phyloP scores from a whole-genome alignment of 1,140 invertebrate genomes.

The Drosophila nebulosa region DNA sequence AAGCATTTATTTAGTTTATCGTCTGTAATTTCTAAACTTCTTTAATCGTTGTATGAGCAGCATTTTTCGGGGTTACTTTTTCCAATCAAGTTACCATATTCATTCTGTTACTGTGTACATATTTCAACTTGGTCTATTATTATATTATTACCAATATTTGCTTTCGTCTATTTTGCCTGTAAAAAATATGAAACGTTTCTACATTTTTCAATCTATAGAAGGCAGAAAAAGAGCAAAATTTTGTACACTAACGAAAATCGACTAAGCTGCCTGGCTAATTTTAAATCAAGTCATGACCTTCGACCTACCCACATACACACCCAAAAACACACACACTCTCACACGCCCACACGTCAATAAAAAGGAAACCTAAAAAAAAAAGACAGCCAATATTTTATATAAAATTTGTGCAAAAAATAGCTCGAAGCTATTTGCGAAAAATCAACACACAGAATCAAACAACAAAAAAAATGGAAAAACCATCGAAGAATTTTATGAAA shows the following conservation, averaged over 20 bases:
- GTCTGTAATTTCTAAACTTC: no score
- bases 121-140: not conserved
- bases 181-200: not conserved
- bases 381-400: slow-evolving; percentile 60
- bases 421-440: slow-evolving; percentile 57
- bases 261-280: slow-evolving; percentile 39
- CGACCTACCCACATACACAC: slow-evolving; percentile 15
- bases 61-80: no score
- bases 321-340: not conserved
- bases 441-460: slow-evolving; percentile 42
- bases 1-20: no score
- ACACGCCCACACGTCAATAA: not conserved
- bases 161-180: not conserved
- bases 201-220: not conserved
- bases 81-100: no score
- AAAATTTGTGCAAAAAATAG: slow-evolving; percentile 62
- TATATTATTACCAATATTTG: not conserved
- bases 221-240: not conserved
- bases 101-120: no score
- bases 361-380: slow-evolving; percentile 18
- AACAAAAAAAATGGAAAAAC: slow-evolving; percentile 7
- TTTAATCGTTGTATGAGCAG: no score
- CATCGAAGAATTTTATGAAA: slow-evolving; percentile 42
- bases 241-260: not conserved
- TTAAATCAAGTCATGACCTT: slow-evolving; percentile 52